phyloP scores from a whole-genome alignment of 2,888 invertebrate species.

The Rhagophthalmus giganteus region DNA sequence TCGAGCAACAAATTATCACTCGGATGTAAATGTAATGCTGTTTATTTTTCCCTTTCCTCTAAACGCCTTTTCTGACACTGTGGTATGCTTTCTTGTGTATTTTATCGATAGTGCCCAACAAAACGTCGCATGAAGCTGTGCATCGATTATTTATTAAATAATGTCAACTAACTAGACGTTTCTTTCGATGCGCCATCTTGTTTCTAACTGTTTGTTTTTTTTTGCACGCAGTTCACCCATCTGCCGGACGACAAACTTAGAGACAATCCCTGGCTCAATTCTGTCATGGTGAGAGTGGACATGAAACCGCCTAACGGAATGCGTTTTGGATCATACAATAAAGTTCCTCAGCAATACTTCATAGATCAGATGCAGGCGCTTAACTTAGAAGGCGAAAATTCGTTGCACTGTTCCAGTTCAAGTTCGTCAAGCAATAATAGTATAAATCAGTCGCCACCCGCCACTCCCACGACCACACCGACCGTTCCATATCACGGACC shows the following conservation, averaged over 20 bases:
- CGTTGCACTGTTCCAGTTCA: constrained; percentile 59
- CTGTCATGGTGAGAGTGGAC: constrained; percentile 33
- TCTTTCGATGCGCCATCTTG: background rate
- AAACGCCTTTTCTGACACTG: too few relatives aligned
- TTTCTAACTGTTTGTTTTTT: constrained; percentile 6
- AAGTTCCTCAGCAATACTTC: constrained; percentile 46
- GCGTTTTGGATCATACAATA: constrained; percentile 36
- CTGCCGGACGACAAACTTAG: constrained; percentile 67
- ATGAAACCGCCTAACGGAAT: constrained; percentile 48
- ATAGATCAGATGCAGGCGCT: constrained; percentile 57
- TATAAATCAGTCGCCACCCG: constrained; percentile 61
- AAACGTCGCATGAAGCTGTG: background rate
- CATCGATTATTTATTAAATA: background rate
- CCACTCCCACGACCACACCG: constrained; percentile 61
- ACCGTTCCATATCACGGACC: constrained; percentile 42
- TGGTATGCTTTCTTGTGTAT: background rate
- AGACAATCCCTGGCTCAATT: constrained; percentile 49
- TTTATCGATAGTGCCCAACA: background rate
- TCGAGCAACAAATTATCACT: too few relatives aligned
- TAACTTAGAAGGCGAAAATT: constrained; percentile 57
- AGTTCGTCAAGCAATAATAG: constrained; percentile 60
- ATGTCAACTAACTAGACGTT: background rate
- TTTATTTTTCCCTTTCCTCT: too few relatives aligned
- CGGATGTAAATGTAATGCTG: too few relatives aligned
- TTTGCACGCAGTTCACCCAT: constrained; percentile 60